Percentiles rank a stretch among this genome's conserved stretches.
Evolutionary conservation across 2,113 vertebrate species (phyloP).

Genomic region (Phocoena sinus): DNA sequence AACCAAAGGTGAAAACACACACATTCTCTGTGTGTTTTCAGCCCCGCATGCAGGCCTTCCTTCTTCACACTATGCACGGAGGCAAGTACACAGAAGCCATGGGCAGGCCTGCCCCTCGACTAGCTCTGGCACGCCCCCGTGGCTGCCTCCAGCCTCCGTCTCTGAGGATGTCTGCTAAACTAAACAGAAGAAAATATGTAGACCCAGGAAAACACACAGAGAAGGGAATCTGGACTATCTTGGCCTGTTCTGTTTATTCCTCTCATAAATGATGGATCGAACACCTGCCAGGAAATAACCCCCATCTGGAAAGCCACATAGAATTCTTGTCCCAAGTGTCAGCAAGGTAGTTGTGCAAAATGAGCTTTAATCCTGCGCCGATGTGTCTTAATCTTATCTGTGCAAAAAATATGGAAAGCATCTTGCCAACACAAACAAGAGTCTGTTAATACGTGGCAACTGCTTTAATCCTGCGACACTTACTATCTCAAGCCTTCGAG

Average conservation of each 20-base stretch:
- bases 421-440: constrained; percentile 12
- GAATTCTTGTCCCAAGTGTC: constrained; percentile 4
- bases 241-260: not conserved
- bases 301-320: constrained; percentile 4
- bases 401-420: constrained; percentile 17
- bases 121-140: not conserved
- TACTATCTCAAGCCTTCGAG: not conserved
- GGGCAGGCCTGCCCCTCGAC: not conserved
- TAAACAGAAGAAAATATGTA: not conserved
- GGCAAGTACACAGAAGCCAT: not conserved
- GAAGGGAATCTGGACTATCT: not conserved
- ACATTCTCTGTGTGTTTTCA: not conserved
- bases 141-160: not conserved
- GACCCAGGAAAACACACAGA: not conserved
- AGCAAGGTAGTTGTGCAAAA: not conserved
- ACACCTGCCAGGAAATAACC: not conserved
- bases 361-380: constrained; percentile 35
- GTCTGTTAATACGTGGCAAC: not conserved
- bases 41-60: not conserved
- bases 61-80: not conserved
- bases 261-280: not conserved
- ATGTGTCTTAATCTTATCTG: constrained; percentile 51
- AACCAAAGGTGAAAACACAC: not conserved
- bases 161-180: not conserved
- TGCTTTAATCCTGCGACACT: not conserved